These are phyloP conservation scores for Ctenomys sociabilis DNA, from an alignment of 2,113 vertebrate species.

Conservation along the genomic window DNA sequence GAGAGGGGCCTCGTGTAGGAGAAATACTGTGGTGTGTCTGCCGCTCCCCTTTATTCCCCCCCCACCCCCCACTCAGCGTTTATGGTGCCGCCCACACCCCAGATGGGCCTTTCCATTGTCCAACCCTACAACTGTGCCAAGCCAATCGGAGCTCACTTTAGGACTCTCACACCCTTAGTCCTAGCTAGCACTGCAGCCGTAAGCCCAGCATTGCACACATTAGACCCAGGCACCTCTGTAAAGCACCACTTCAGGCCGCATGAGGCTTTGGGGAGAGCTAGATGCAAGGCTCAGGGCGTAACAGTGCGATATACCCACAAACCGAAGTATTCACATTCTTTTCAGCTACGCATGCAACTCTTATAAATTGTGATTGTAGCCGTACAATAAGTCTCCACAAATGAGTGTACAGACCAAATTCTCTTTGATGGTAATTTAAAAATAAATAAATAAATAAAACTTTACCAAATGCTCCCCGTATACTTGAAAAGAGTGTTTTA, in stretches of 20 bases:
- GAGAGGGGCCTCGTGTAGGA: not conserved
- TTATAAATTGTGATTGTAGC: not conserved
- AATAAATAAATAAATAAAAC: not conserved
- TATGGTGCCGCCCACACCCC: not conserved
- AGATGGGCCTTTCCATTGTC: not conserved
- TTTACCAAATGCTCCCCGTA: not conserved
- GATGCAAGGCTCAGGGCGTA: not conserved
- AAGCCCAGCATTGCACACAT: not conserved
- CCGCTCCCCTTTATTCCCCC: not conserved
- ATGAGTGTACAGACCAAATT: constrained; percentile 3
- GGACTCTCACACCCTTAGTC: not conserved
- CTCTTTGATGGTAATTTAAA: not conserved
- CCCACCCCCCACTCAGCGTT: not conserved
- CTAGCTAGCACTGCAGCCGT: no score
- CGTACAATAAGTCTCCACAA: constrained; percentile 1
- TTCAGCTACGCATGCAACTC: not conserved
- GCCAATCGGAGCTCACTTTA: not conserved
- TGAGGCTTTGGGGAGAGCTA: not conserved
- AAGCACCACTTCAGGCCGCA: not conserved
- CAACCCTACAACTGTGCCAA: not conserved
- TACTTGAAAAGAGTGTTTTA: constrained; percentile 22
- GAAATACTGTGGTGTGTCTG: not conserved
- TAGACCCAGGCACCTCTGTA: not conserved
- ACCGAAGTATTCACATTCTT: not conserved
- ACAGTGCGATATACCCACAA: not conserved